Base-by-base conservation (phyloP, 2,888 invertebrate species). In the Disparrhopalites patrizii region DNA sequence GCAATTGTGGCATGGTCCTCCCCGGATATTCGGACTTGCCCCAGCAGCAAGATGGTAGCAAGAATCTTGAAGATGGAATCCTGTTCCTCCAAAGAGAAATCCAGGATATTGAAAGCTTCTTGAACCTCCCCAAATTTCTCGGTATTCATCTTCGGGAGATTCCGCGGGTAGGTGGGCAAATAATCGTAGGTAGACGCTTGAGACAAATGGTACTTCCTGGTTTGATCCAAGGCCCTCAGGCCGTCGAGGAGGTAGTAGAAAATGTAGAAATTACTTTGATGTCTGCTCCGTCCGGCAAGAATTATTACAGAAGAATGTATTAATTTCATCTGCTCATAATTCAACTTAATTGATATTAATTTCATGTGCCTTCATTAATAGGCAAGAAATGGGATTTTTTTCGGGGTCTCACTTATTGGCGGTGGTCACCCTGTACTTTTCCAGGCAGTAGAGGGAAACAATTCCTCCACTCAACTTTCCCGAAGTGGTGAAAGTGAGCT, bases 241-340 rank as follows among this genome's bases (percentile, higher is more conserved):
- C 87, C 90, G 77, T 94, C 93, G 79, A 92, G 92, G 73, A 93
- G 86, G 78, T 91, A 93, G 80, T 95, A 94, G 70, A 95, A 85
- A 25, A 93, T 85, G 79, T 94, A 89, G 78, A 93, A 95, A 77
- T 93, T 95, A 58, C 91, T 87, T 79, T 84, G 87, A 57, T 62
- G 31, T 4, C 54, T 54, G n/a, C 10, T 51, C 4, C 7, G 25
- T 50, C 4, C 20, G 50, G 13, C 4, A 18, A n/a, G n/a, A n/a
- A n/a, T n/a, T n/a, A n/a, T n/a, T n/a, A n/a, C n/a, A n/a, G n/a
- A n/a, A n/a, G n/a, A n/a, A n/a, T n/a, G n/a, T n/a, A n/a, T n/a
- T n/a, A n/a, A n/a, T n/a, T n/a, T n/a, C n/a, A n/a, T n/a, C n/a
- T n/a, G n/a, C n/a, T n/a, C n/a, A n/a, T n/a, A n/a, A n/a, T n/a